A percentile compares a stretch with the other conserved stretches of the same genome.
Conservation (phyloP, 2,113 vertebrate genomes). For the Brevimyrus niger region DNA sequence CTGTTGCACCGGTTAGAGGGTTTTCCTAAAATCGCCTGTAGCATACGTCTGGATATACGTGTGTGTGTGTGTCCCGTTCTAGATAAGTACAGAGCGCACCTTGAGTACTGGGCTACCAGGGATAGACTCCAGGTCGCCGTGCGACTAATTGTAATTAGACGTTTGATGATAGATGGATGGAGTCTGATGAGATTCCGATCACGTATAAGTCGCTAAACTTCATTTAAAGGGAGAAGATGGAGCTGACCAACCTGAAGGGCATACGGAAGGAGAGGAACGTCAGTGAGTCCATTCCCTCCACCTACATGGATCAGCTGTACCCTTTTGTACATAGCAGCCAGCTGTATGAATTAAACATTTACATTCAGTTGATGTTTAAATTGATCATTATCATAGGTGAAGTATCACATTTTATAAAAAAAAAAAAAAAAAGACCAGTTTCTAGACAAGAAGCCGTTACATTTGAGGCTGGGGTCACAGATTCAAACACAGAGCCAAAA, state of each 20-base stretch:
- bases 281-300: conserved; percentile 3
- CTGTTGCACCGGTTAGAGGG: not conserved
- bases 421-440: not conserved
- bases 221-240: not conserved
- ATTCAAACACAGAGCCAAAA: not conserved
- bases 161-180: not conserved
- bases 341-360: not conserved
- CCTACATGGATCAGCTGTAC: not conserved
- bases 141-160: not conserved
- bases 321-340: not conserved
- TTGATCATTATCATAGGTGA: not conserved
- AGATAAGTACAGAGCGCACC: not conserved
- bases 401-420: not conserved
- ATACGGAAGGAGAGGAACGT: conserved; percentile 28
- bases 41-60: not conserved
- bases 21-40: not conserved
- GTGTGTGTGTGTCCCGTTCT: not conserved
- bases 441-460: not conserved
- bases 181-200: not conserved
- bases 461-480: not conserved
- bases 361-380: not conserved
- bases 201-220: not conserved
- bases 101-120: not conserved
- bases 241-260: conserved; percentile 27
- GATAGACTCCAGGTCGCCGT: not conserved